Evolutionary conservation across 2,113 vertebrate genomes (phyloP), one percentile per base, ranked within the genome.

Genomic region (Psittacara wagleri): DNA sequence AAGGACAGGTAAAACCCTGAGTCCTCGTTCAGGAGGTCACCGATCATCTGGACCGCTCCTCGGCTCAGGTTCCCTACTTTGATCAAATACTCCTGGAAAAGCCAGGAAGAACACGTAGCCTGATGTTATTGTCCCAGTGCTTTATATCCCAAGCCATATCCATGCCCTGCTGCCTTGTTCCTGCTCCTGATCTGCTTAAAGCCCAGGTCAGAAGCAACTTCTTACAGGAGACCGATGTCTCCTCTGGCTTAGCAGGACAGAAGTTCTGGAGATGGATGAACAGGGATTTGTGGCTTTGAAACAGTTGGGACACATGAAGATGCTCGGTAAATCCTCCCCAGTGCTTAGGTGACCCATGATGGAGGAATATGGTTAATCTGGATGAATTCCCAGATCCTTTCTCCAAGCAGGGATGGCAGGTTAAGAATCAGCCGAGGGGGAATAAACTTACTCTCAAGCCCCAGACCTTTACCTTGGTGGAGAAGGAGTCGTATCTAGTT

Each of bases 381-480:
- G 49, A 19, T 13, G 15, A 25, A 25, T 57, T 57, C 7, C 31
- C 6, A 25, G 31, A 44, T 10, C 15, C 37, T 11, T 39, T 43
- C 74, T 37, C 12, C 37, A 63, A 41, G 39, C 28, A 37, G 33
- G 20, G 17, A 31, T 24, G 25, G 22, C 3, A 11, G 28, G 17
- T 37, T 29, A n/a, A 24, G 43, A 17, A 48, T 7, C 25, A 24
- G 17, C 10, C 20, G 4, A 10, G 5, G 10, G 18, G 16, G 31
- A 33, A 20, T 61, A 35, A 52, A 27, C 23, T n/a, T 10, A n/a
- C 15, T 20, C 24, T 29, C 1, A 1, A 39, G 48, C 16, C 49
- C 33, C 66, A 24, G 24, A 46, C 29, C 49, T 12, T 75, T 77
- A 97, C 97, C 95, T 96, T 97, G 83, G 96, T 97, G 81, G 97